phyloP scores from a whole-genome alignment of 2,888 invertebrate species.

The Ashinkailepas kermadecensis region DNA sequence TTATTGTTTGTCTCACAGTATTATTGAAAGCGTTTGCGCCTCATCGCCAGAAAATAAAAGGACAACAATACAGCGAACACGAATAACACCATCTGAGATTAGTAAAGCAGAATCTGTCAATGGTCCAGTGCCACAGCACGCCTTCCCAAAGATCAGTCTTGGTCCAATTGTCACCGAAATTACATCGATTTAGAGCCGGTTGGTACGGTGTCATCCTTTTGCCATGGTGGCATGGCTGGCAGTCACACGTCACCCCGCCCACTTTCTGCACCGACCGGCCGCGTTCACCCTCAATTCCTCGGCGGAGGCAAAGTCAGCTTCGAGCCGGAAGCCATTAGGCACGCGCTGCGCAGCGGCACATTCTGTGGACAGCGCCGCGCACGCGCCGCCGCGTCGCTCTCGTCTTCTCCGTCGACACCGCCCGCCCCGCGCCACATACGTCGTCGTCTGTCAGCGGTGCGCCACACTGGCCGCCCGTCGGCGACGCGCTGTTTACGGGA shows the following conservation, averaged over 20 bases:
- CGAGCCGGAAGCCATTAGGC: not conserved
- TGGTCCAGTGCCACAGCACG: too few species aligned
- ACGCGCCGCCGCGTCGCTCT: not conserved
- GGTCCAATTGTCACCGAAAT: not conserved
- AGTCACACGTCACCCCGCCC: too few species aligned
- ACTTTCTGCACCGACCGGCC: too few species aligned
- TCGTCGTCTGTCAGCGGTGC: conserved; percentile 1
- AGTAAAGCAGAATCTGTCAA: too few species aligned
- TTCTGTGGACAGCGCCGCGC: not conserved
- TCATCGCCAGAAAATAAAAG: too few species aligned
- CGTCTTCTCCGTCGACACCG: not conserved
- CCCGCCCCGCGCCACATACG: not conserved
- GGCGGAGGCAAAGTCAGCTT: not conserved
- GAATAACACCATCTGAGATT: too few species aligned
- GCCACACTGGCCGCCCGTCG: not conserved
- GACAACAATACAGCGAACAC: too few species aligned
- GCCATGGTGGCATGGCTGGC: too few species aligned
- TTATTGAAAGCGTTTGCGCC: too few species aligned
- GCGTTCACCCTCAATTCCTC: not conserved
- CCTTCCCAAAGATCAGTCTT: not conserved
- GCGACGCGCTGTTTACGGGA: not conserved
- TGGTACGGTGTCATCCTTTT: not conserved
- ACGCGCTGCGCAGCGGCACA: not conserved
- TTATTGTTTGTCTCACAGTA: too few species aligned
- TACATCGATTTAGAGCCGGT: not conserved